phyloP scores from a whole-genome alignment of 2,113 vertebrate genomes.

The Ancistrus triradiatus region DNA sequence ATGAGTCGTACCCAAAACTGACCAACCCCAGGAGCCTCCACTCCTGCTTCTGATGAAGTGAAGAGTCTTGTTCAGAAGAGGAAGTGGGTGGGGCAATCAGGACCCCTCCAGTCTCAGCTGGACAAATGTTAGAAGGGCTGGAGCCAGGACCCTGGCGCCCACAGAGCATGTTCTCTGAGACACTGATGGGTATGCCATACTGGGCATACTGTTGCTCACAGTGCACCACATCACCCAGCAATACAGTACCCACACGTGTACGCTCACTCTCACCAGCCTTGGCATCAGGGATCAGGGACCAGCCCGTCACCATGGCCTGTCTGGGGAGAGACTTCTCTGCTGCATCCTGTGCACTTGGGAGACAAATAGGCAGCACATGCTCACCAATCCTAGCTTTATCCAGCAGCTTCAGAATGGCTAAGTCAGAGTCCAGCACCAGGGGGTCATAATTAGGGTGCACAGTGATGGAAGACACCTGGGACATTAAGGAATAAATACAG shows the following conservation, averaged over 20 bases:
- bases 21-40: conserved; percentile 93
- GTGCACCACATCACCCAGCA: conserved; percentile 79
- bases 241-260: conserved; percentile 76
- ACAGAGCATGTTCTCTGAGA: conserved; percentile 96
- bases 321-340: conserved; percentile 51
- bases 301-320: conserved; percentile 82
- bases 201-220: conserved; percentile 93
- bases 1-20: conserved; percentile 93
- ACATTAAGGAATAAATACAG: conserved; percentile 3
- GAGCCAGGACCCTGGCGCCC: conserved; percentile 71
- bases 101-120: conserved; percentile 92
- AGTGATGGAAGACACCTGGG: conserved; percentile 82
- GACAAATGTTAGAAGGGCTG: conserved; percentile 82
- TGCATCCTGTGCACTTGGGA: conserved; percentile 69
- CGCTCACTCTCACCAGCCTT: conserved; percentile 70
- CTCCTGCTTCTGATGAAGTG: conserved; percentile 39
- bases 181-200: conserved; percentile 79
- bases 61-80: conserved; percentile 27
- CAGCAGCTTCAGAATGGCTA: conserved; percentile 85
- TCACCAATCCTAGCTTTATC: conserved; percentile 91
- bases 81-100: conserved; percentile 67
- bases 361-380: conserved; percentile 85
- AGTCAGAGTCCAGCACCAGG: conserved; percentile 86
- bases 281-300: conserved; percentile 78
- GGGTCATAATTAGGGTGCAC: conserved; percentile 92